phyloP scores from a whole-genome alignment of 2,797 vertebrate species.

The Antennarius maculatus region DNA sequence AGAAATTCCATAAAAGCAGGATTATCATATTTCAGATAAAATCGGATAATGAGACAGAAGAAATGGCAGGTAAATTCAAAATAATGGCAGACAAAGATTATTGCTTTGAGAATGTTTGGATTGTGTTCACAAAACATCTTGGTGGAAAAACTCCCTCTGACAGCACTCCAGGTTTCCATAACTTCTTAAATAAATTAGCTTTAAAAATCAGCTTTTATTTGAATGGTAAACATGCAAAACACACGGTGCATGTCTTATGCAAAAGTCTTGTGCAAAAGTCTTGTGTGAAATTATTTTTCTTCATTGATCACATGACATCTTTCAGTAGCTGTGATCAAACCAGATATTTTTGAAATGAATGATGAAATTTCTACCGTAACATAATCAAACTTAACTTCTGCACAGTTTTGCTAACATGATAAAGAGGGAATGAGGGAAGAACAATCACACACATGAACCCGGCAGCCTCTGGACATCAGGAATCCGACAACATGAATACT shows the following conservation, averaged over 20 bases:
- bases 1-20: not conserved
- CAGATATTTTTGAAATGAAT: conserved; percentile 30
- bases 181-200: no score
- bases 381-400: conserved; percentile 33
- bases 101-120: not conserved
- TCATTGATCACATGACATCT: conserved; percentile 9
- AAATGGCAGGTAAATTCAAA: not conserved
- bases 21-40: not conserved
- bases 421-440: conserved; percentile 14
- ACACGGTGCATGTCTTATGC: no score
- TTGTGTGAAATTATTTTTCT: not conserved
- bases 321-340: conserved; percentile 20
- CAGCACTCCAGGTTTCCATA: no score
- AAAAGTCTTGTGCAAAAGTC: not conserved
- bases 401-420: conserved; percentile 23
- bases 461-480: conserved; percentile 16
- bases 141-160: not conserved
- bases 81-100: not conserved
- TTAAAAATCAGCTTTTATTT: conserved; percentile 1
- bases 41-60: not conserved
- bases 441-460: conserved; percentile 12
- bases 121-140: conserved; percentile 5
- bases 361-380: conserved; percentile 20
- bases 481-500: conserved; percentile 30
- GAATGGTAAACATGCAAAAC: conserved; percentile 11